phyloP scores from a whole-genome alignment of 2,113 vertebrate genomes.

The Hemiscyllium ocellatum region DNA sequence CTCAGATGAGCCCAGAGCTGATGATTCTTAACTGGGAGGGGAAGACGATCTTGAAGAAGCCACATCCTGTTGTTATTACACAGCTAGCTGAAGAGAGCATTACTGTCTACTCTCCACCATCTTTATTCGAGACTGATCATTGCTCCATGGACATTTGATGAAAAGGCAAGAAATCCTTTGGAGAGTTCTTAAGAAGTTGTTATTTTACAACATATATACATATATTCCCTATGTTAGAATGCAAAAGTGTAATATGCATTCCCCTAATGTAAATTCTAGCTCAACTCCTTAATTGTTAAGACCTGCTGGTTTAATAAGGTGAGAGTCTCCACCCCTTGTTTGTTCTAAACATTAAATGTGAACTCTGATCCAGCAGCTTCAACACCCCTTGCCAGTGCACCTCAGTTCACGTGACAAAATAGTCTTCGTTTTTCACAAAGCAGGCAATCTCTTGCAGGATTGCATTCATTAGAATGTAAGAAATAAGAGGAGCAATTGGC shows the following conservation, averaged over 20 bases:
- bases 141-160: background rate
- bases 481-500: too few relatives aligned
- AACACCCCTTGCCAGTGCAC: background rate
- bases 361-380: background rate
- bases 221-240: background rate
- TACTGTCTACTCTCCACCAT: background rate
- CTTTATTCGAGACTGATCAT: background rate
- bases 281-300: background rate
- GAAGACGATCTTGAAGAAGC: background rate
- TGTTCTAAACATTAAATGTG: background rate
- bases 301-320: background rate
- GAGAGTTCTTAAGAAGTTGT: background rate
- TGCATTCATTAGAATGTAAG: too few relatives aligned
- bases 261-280: background rate
- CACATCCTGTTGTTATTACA: background rate
- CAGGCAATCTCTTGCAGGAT: background rate
- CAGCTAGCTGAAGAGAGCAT: background rate
- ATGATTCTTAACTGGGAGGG: background rate
- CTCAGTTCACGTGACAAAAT: background rate
- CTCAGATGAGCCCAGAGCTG: background rate
- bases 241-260: background rate
- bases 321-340: background rate
- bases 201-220: background rate
- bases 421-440: background rate
- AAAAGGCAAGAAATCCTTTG: background rate